phyloP scores from a whole-genome alignment of 2,797 vertebrate species.

The Acestrorhynchus altus region DNA sequence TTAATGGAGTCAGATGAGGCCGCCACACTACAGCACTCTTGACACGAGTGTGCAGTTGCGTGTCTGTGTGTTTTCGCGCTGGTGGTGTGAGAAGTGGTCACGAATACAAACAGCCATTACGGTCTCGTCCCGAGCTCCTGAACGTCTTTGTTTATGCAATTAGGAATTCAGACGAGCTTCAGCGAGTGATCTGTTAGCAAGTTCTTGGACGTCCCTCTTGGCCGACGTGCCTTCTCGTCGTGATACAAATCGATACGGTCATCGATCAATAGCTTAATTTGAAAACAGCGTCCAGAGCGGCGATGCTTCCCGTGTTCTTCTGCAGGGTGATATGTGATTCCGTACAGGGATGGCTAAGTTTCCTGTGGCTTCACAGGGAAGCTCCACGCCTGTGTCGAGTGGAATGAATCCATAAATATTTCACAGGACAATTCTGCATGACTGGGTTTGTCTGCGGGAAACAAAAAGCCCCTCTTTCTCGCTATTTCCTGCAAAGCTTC shows the following conservation, averaged over 20 bases:
- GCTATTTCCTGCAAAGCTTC: background rate
- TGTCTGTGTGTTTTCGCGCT: background rate
- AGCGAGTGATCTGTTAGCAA: slow-evolving; percentile 17
- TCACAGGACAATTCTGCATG: too few relatives aligned
- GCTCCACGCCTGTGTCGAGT: too few relatives aligned
- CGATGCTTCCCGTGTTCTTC: background rate
- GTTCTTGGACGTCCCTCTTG: background rate
- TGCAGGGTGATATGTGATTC: too few relatives aligned
- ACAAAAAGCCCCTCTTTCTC: too few relatives aligned
- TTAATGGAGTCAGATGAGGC: slow-evolving; percentile 69
- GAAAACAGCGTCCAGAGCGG: slow-evolving; percentile 3
- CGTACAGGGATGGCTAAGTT: too few relatives aligned
- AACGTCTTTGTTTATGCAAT: slow-evolving; percentile 21
- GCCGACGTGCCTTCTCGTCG: too few relatives aligned
- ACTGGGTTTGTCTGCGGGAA: too few relatives aligned
- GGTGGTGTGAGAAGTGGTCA: background rate
- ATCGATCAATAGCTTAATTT: slow-evolving; percentile 33
- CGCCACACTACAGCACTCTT: background rate
- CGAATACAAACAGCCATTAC: background rate
- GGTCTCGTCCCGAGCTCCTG: background rate
- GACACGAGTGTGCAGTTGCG: slow-evolving; percentile 14
- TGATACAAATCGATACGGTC: slow-evolving; percentile 3
- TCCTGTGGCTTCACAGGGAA: too few relatives aligned
- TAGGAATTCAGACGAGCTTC: background rate
- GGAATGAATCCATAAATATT: too few relatives aligned